Evolutionary conservation across 2,113 vertebrate species (phyloP), one percentile per base, ranked within the genome.

Genomic region (Oenanthe oenanthe): DNA sequence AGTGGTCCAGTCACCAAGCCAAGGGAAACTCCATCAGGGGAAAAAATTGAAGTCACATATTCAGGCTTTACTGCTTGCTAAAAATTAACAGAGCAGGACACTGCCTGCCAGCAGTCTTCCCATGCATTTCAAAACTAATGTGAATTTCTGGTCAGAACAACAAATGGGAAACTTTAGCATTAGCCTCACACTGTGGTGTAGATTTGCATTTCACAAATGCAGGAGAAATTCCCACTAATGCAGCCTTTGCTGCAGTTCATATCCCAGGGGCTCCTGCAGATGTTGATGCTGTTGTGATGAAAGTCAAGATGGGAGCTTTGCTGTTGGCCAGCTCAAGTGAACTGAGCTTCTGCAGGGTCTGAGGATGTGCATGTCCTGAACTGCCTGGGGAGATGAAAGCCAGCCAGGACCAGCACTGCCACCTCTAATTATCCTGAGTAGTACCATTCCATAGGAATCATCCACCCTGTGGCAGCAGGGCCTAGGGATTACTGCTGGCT

Each of bases 111-210:
- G 51, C 11, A 26, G 26, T 17, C 50, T 50, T 54, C n/a, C 42
- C 63, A 42, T 28, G 58, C 21, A 26, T 63, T 66, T 56, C 53
- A 77, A 51, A 93, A 50, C 8, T 15, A 47, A 22, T 2, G 26
- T 17, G 34, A 89, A 40, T 28, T 85, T 56, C 75, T 67, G 29
- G 21, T 60, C 43, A 67, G 56, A 92, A 53, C 10, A 65, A 65
- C n/a, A 62, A 89, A 42, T 2, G 5, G 10, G 28, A 62, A 77
- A 40, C 31, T 87, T 62, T 1, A 66, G 17, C 17, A 51, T 47
- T 26, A 78, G 11, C 21, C 40, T 54, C 0, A 0, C 38, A 16
- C 38, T 47, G 2, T 4, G 7, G 28, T 51, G 57, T 10, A 42
- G 47, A 22, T 32, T 40, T 54, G 20, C 51, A 34, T 87, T 72